Evolutionary conservation across 2,888 invertebrate genomes (phyloP), one percentile per base, ranked within the genome.

Genomic region (Polia nebulosa): DNA sequence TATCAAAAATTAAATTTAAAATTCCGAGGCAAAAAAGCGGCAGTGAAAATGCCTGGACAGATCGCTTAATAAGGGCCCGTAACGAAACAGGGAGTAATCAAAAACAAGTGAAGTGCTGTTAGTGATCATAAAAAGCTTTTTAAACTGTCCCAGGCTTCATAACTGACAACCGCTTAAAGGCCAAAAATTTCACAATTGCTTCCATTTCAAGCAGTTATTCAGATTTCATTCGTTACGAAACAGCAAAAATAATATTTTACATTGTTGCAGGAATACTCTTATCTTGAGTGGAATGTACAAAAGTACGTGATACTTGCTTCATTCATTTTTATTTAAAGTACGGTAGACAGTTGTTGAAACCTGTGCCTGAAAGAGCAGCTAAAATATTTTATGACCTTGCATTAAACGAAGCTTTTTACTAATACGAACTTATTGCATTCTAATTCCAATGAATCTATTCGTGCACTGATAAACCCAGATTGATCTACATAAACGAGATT

Each of bases 11-110:
- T 86, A 68, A 85, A 82, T 84, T 84, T 82, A 84, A 88, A 87
- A 87, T 87, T 69, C 76, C 83, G 82, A 64, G 57, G 78, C 73
- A 82, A 86, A 83, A 84, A 85, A 82, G 78, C 68, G 56, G 79
- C 75, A 84, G 64, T 76, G 84, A 85, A 87, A 87, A 88, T 86
- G 81, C 81, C 86, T 81, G 85, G 81, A 82, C 83, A 78, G 85
- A 86, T 90, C 87, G 80, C 88, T 91, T 89, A 89, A 90, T 90
- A 91, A 89, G 89, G 90, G 72, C 79, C 85, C 83, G 84, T 86
- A 87, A 84, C 88, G 87, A 88, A 88, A 85, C 82, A 81, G 75
- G 82, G 81, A 74, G 86, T 87, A 91, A 92, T 90, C 87, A 92
- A 90, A 86, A 89, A 83, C 85, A 85, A 85, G 81, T 78, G 84